Percentiles rank a stretch among this genome's conserved stretches.
Evolutionary conservation across 2,797 vertebrate species (phyloP).

Genomic region (Craterocephalus amniculus): DNA sequence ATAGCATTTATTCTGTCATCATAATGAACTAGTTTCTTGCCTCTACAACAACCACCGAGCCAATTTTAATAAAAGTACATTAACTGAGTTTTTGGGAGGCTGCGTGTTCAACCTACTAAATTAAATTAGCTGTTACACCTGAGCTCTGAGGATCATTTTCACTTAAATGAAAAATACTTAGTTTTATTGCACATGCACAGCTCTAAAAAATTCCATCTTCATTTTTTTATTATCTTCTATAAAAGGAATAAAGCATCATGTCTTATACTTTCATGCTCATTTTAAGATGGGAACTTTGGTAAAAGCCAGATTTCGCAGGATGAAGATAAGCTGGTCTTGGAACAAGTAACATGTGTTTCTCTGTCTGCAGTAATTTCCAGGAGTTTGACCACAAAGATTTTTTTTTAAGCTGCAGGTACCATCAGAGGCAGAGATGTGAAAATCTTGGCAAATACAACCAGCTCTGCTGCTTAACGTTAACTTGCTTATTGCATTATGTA

Average conservation of each 20-base stretch:
- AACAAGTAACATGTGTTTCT: too few relatives aligned
- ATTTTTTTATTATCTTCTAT: background rate
- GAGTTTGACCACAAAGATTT: background rate
- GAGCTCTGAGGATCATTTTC: background rate
- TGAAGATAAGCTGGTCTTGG: background rate
- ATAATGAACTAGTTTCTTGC: background rate
- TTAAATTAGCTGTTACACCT: background rate
- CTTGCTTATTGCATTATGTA: background rate
- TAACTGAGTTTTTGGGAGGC: background rate
- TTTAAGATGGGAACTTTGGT: background rate
- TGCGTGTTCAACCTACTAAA: background rate
- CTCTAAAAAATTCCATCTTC: background rate
- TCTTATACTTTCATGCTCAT: background rate
- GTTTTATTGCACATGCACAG: background rate
- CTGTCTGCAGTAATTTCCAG: background rate
- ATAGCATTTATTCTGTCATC: background rate
- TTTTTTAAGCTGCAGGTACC: background rate
- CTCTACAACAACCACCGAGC: too few relatives aligned
- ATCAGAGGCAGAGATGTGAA: background rate
- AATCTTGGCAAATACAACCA: background rate
- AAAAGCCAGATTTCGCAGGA: background rate
- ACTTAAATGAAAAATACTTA: background rate
- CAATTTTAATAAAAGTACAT: constrained; percentile 2
- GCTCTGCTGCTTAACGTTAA: background rate
- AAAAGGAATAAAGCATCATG: background rate